Evolutionary conservation across 2,888 invertebrate species (phyloP).

Genomic region (Colletes collaris): DNA sequence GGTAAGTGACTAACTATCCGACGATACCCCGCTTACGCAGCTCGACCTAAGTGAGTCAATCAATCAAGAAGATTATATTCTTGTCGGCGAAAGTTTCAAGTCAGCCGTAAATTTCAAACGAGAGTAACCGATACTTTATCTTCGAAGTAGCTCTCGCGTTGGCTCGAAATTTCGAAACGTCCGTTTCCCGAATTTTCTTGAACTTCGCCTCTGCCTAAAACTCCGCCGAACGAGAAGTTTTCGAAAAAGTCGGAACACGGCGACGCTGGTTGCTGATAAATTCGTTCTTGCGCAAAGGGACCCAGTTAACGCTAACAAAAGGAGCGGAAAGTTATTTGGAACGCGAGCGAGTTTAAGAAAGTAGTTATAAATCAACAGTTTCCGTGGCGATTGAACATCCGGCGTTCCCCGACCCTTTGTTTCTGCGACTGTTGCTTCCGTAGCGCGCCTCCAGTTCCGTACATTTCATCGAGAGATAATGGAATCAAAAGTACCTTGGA

Average conservation of each 20-base stretch:
- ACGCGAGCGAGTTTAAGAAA: slow-evolving; percentile 10
- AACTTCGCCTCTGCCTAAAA: neutral
- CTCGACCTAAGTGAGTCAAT: slow-evolving; percentile 57
- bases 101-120: slow-evolving; percentile 63
- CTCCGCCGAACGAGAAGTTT: neutral
- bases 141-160: neutral
- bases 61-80: slow-evolving; percentile 67
- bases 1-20: slow-evolving; percentile 45
- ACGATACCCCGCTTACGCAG: slow-evolving; percentile 52
- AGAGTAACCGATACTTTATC: slow-evolving; percentile 29
- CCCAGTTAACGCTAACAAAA: slow-evolving; percentile 14
- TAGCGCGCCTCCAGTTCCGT: neutral
- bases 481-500: neutral
- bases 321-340: slow-evolving; percentile 8
- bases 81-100: slow-evolving; percentile 59
- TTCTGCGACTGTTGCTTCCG: neutral
- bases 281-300: slow-evolving; percentile 9
- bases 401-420: neutral
- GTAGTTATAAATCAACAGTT: slow-evolving; percentile 13
- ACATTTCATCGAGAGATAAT: neutral
- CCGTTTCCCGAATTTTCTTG: neutral
- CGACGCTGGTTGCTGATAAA: slow-evolving; percentile 6
- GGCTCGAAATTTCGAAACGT: too few species aligned
- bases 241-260: neutral
- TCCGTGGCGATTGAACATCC: slow-evolving; percentile 2